These are phyloP conservation scores for Volucella zonaria DNA, from an alignment of 2,888 invertebrate genomes.

Conservation along the genomic window DNA sequence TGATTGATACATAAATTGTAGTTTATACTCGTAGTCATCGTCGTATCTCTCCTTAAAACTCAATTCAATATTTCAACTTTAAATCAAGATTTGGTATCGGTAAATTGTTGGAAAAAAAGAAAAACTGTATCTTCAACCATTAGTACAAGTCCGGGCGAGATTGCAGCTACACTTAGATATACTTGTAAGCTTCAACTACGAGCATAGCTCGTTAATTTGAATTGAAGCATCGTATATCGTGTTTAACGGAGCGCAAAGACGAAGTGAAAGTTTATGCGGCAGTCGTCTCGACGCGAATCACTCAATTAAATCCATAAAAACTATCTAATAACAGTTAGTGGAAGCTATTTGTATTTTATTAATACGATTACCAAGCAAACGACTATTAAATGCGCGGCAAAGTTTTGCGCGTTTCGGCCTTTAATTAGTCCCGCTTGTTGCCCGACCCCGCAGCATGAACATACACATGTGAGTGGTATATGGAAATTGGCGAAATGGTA, in stretches of 20 bases:
- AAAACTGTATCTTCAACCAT: slow-evolving; percentile 23
- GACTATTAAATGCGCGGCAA: slow-evolving; percentile 27
- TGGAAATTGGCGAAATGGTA: slow-evolving; percentile 36
- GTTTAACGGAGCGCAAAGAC: slow-evolving; percentile 9
- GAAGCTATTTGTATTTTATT: slow-evolving; percentile 68
- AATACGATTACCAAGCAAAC: slow-evolving; percentile 59
- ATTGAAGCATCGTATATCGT: slow-evolving; percentile 26
- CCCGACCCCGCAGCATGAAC: slow-evolving; percentile 14
- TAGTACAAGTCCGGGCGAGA: slow-evolving; percentile 19
- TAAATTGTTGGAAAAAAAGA: slow-evolving; percentile 1
- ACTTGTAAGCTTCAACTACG: not conserved
- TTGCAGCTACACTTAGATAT: not conserved
- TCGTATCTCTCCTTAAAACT: not conserved
- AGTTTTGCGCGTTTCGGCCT: slow-evolving; percentile 20
- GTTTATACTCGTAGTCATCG: no score
- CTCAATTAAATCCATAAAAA: slow-evolving; percentile 69
- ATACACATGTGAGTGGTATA: slow-evolving; percentile 9
- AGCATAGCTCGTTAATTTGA: slow-evolving; percentile 57
- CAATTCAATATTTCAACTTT: slow-evolving; percentile 42
- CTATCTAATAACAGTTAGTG: slow-evolving; percentile 71
- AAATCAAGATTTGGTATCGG: slow-evolving; percentile 12
- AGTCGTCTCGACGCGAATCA: slow-evolving; percentile 49
- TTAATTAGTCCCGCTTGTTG: slow-evolving; percentile 29
- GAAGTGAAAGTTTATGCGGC: slow-evolving; percentile 64
- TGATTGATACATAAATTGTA: no score